phyloP scores from a whole-genome alignment of 2,888 invertebrate species.

The Drosophila planitibia region DNA sequence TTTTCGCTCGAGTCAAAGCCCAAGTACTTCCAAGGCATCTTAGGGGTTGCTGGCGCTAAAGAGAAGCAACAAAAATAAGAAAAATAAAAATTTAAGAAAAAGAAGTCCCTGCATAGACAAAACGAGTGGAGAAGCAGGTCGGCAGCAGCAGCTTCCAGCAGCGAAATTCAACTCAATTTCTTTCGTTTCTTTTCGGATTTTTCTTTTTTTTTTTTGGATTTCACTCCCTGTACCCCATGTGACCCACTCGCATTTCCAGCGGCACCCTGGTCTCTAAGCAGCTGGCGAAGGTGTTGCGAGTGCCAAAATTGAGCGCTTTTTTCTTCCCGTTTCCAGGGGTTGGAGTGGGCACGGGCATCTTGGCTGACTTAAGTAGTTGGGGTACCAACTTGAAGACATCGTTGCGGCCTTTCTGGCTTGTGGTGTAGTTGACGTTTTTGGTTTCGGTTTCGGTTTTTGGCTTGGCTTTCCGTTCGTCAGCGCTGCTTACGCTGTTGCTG shows the following conservation, averaged over 20 bases:
- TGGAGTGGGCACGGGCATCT: neutral
- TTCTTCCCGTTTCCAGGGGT: slow-evolving; percentile 41
- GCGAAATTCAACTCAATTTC: slow-evolving; percentile 57
- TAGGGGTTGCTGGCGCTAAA: slow-evolving; percentile 60
- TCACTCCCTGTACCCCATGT: neutral
- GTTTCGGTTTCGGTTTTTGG: slow-evolving; percentile 75
- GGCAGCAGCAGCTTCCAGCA: slow-evolving; percentile 36
- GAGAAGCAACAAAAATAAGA: slow-evolving; percentile 16
- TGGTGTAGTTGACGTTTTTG: slow-evolving; percentile 80
- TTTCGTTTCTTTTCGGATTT: slow-evolving; percentile 6
- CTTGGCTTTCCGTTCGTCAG: slow-evolving; percentile 61
- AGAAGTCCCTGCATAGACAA: slow-evolving; percentile 21
- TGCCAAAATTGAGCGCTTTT: slow-evolving; percentile 72
- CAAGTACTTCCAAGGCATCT: slow-evolving; percentile 61
- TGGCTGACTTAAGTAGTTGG: slow-evolving; percentile 16
- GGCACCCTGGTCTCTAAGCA: slow-evolving; percentile 27
- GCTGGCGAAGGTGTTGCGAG: slow-evolving; percentile 63
- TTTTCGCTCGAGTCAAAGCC: slow-evolving; percentile 56
- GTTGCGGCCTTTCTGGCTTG: slow-evolving; percentile 80
- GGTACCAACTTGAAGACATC: slow-evolving; percentile 74
- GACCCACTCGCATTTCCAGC: slow-evolving; percentile 44
- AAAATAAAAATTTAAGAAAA: slow-evolving; percentile 23
- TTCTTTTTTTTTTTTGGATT: neutral
- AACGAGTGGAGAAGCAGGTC: slow-evolving; percentile 27
- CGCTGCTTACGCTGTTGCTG: slow-evolving; percentile 8